Conservation (phyloP, 2,113 vertebrate genomes). For the Petromus typicus region DNA sequence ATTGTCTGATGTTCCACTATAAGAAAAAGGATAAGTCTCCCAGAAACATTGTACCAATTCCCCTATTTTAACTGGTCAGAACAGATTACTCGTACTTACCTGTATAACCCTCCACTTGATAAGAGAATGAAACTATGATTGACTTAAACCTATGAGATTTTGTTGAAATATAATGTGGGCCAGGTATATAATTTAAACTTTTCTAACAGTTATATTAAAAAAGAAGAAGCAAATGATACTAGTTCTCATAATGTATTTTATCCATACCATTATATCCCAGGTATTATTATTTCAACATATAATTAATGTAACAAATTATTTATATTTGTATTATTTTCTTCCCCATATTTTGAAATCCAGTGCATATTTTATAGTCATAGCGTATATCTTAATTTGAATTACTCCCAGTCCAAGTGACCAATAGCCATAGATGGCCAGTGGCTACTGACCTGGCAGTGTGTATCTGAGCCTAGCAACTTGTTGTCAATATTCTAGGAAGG, state of each 20-base stretch:
- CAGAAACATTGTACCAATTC: not conserved
- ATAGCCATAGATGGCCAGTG: not conserved
- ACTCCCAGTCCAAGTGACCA: not conserved
- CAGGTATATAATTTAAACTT: not conserved
- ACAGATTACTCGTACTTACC: not conserved
- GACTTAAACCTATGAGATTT: not conserved
- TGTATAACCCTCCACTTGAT: not conserved
- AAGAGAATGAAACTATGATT: not conserved
- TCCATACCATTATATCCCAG: not conserved
- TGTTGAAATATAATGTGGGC: not conserved
- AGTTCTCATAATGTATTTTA: not conserved
- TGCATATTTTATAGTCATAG: not conserved
- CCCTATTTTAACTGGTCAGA: not conserved
- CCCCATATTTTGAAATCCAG: not conserved
- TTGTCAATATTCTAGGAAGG: not conserved
- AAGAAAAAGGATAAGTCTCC: not conserved
- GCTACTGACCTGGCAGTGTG: not conserved
- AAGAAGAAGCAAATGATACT: not conserved
- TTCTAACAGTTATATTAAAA: not conserved
- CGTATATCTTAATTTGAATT: not conserved
- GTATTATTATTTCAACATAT: not conserved
- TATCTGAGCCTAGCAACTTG: not conserved
- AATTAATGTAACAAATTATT: not conserved
- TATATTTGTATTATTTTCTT: not conserved
- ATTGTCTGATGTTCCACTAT: not conserved